Conservation (phyloP, 2,888 invertebrate species). For the Strigamia maritima region DNA sequence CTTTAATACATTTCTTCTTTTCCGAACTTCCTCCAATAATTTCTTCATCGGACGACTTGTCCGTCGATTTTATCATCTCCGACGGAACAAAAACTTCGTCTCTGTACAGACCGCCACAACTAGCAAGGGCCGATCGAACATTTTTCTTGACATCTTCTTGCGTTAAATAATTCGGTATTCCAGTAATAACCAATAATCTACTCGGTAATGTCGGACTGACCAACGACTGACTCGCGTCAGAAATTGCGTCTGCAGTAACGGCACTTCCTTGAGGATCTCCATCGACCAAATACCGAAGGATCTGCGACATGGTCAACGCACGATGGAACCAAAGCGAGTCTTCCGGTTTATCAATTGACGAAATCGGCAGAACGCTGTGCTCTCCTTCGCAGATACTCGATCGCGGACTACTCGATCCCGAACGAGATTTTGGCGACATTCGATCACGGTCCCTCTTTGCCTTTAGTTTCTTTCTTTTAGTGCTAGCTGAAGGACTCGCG, state of each 20-base stretch:
- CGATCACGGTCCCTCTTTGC: constrained; percentile 46
- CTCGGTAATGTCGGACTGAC: constrained; percentile 47
- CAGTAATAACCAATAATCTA: constrained; percentile 49
- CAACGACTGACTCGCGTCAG: constrained; percentile 48
- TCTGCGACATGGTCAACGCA: constrained; percentile 49
- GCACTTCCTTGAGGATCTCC: constrained; percentile 48
- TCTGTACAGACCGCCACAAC: constrained; percentile 49
- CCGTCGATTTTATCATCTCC: background rate
- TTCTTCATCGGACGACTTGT: background rate
- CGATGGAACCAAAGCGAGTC: constrained; percentile 51
- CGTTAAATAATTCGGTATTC: constrained; percentile 48
- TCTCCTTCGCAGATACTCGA: constrained; percentile 40
- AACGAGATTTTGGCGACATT: constrained; percentile 39
- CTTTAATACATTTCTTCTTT: constrained; percentile 44
- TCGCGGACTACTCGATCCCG: constrained; percentile 40
- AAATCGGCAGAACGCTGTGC: constrained; percentile 22
- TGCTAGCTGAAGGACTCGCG: constrained; percentile 46
- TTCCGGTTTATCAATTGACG: constrained; percentile 45
- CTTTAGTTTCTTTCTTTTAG: constrained; percentile 50
- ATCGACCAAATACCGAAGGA: constrained; percentile 48
- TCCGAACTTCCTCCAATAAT: background rate
- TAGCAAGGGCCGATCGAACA: constrained; percentile 47
- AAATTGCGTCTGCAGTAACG: constrained; percentile 48
- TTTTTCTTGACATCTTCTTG: constrained; percentile 46
- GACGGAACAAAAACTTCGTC: constrained; percentile 50